Percentiles rank a stretch among this genome's conserved stretches.
These are phyloP conservation scores for Hyperoplus lanceolatus DNA, from an alignment of 2,797 vertebrate species.

Conservation along the genomic window DNA sequence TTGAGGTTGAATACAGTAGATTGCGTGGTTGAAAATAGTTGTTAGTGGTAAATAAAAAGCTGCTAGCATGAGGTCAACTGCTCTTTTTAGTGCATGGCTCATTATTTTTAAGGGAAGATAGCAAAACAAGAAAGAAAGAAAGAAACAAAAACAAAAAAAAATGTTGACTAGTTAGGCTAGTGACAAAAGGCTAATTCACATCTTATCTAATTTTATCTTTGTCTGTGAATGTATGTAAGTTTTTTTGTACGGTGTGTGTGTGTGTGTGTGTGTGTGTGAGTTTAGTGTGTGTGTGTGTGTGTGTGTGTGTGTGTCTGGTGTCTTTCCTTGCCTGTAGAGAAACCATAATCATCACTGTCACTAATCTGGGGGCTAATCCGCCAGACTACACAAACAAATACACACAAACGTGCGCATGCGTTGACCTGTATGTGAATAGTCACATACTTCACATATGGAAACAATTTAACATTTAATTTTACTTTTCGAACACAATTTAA, in stretches of 20 bases:
- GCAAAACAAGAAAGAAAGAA: constrained; percentile 27
- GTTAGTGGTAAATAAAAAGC: constrained; percentile 46
- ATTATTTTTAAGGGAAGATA: constrained; percentile 33
- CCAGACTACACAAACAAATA: constrained; percentile 39
- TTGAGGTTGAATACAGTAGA: constrained; percentile 36
- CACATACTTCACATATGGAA: constrained; percentile 3
- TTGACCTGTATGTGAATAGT: background rate
- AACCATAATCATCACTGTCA: constrained; percentile 69
- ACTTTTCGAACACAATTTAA: background rate
- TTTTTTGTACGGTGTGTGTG: too few relatives aligned
- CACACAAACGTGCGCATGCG: background rate
- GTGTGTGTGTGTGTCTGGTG: background rate
- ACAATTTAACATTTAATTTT: background rate
- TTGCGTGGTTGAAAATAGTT: constrained; percentile 53
- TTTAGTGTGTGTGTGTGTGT: constrained; percentile 35
- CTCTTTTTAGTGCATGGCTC: constrained; percentile 47
- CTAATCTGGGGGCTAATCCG: constrained; percentile 70
- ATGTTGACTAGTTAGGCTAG: constrained; percentile 21
- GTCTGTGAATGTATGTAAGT: constrained; percentile 11
- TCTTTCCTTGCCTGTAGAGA: constrained; percentile 22
- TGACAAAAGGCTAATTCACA: constrained; percentile 25
- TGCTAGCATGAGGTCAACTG: constrained; percentile 51
- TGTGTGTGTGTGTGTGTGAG: constrained; percentile 1
- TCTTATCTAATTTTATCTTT: background rate
- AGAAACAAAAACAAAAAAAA: constrained; percentile 42